Evolutionary conservation across 2,113 vertebrate genomes (phyloP).

Genomic region (Reinhardtius hippoglossoides): DNA sequence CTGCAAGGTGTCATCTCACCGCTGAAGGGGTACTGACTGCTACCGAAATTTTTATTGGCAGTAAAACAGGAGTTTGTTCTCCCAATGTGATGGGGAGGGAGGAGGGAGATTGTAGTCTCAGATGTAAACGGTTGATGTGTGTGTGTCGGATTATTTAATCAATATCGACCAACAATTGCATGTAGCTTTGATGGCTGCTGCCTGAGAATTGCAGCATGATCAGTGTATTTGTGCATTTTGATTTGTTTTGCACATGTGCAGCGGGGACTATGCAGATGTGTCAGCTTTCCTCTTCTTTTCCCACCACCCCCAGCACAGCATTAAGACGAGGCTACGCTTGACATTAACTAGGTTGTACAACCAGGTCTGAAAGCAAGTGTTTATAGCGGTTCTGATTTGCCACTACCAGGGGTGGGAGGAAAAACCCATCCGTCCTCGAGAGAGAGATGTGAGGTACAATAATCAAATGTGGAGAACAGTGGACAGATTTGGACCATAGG

Average conservation of each 20-base stretch:
- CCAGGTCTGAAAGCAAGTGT: background rate
- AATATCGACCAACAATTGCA: slow-evolving; percentile 4
- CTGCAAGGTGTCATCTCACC: slow-evolving; percentile 61
- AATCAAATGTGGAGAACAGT: background rate
- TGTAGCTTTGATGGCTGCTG: slow-evolving; percentile 9
- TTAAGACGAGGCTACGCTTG: background rate
- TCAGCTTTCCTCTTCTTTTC: slow-evolving; percentile 26
- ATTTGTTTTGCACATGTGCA: slow-evolving; percentile 18
- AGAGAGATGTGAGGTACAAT: background rate
- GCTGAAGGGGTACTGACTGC: slow-evolving; percentile 44
- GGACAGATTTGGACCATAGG: background rate
- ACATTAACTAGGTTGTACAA: background rate
- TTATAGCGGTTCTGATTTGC: background rate
- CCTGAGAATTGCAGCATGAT: slow-evolving; percentile 12
- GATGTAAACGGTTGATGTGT: background rate
- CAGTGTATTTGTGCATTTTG: background rate
- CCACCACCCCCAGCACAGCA: slow-evolving; percentile 23
- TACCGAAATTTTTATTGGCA: slow-evolving; percentile 71
- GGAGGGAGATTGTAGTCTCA: background rate
- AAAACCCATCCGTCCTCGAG: background rate
- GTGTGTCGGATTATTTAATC: background rate
- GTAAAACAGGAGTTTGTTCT: slow-evolving; percentile 28
- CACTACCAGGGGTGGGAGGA: background rate
- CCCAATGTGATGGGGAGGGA: slow-evolving; percentile 33
- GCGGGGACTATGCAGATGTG: background rate